A percentile compares a stretch with the other conserved stretches of the same genome.
These are phyloP conservation scores for Cheilosia impressa DNA, from an alignment of 2,888 invertebrate species.

Conservation along the genomic window DNA sequence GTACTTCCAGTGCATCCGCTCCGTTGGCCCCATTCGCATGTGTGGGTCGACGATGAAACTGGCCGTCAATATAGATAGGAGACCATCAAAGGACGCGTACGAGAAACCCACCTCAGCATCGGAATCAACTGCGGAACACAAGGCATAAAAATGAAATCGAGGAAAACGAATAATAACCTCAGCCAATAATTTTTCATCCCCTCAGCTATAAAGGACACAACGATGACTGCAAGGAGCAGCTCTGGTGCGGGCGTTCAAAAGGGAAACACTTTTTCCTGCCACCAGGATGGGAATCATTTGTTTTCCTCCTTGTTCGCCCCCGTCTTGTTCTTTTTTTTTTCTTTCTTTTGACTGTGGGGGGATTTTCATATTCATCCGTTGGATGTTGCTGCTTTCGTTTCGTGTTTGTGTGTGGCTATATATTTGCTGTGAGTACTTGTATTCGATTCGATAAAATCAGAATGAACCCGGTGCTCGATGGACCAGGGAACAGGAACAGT, in stretches of 20 bases:
- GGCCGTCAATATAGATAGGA: conserved; percentile 31
- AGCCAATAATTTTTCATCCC: conserved; percentile 54
- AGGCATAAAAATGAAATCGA: conserved; percentile 4
- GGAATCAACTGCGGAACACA: conserved; percentile 41
- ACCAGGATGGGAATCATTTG: conserved; percentile 43
- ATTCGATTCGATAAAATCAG: conserved; percentile 68
- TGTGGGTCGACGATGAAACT: conserved; percentile 29
- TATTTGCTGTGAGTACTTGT: conserved; percentile 47
- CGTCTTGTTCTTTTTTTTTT: conserved; percentile 4
- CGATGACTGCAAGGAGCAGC: conserved; percentile 43
- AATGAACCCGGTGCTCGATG: conserved; percentile 49
- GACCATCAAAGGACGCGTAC: conserved; percentile 45
- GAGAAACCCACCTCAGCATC: conserved; percentile 28
- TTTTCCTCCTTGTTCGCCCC: conserved; percentile 30
- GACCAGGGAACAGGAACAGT: conserved; percentile 25
- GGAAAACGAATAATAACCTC: conserved; percentile 32
- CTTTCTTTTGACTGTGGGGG: conserved; percentile 10
- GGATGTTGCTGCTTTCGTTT: not conserved
- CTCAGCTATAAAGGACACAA: conserved; percentile 32
- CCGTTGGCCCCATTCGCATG: not conserved
- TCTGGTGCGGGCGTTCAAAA: conserved; percentile 6
- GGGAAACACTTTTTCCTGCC: conserved; percentile 32
- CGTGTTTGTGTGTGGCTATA: conserved; percentile 3
- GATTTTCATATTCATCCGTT: conserved; percentile 40
- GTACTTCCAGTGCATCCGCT: not conserved